These are phyloP conservation scores for Ramphastos sulfuratus DNA, from an alignment of 2,113 vertebrate species.

Conservation along the genomic window DNA sequence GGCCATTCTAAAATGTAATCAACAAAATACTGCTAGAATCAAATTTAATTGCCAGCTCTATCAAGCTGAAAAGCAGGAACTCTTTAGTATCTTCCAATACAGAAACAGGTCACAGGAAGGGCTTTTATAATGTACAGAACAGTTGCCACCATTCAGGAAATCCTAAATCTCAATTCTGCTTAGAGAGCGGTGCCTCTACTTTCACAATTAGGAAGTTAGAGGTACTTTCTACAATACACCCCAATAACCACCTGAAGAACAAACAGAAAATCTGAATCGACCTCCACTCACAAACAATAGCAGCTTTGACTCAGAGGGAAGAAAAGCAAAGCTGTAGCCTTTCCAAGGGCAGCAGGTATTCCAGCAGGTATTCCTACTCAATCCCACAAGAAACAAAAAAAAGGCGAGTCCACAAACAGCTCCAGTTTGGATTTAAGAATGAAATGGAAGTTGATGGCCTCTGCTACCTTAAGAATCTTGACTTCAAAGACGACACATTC, in stretches of 20 bases:
- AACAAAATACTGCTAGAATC: neutral
- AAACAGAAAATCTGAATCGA: neutral
- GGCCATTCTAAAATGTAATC: neutral
- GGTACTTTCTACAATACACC: neutral
- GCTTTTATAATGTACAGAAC: neutral
- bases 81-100: neutral
- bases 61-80: neutral
- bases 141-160: neutral
- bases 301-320: neutral
- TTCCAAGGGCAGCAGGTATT: neutral
- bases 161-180: neutral
- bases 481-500: neutral
- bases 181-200: neutral
- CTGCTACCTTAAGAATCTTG: neutral
- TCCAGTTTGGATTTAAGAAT: neutral
- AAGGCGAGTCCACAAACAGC: neutral
- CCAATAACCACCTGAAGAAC: neutral
- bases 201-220: neutral
- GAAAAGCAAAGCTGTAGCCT: neutral
- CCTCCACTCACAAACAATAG: fast-evolving
- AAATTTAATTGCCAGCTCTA: neutral
- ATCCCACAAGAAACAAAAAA: neutral
- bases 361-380: neutral
- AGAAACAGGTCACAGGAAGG: neutral
- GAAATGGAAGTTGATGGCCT: neutral